A percentile compares a stretch with the other conserved stretches of the same genome.
Conservation (phyloP, 1,140 invertebrate species). For the Aphaenogaster rudis region DNA sequence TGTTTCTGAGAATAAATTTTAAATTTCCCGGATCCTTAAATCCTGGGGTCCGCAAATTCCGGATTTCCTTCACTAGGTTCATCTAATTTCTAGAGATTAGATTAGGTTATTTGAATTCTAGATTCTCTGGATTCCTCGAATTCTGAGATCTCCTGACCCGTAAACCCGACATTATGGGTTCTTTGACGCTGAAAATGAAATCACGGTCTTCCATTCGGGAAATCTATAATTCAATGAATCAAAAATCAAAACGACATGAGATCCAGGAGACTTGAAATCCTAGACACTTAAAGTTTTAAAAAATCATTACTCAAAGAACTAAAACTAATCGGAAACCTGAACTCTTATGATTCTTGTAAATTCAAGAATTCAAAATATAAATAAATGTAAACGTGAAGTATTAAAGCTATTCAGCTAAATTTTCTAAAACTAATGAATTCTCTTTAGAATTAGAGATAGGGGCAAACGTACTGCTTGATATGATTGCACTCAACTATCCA, state of each 20-base stretch:
- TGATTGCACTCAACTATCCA: slow-evolving; percentile 12
- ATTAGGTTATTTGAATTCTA: slow-evolving; percentile 49
- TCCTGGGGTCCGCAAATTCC: background rate
- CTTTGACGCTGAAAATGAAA: slow-evolving; percentile 41
- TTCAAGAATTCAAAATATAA: background rate
- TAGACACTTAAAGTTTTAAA: background rate
- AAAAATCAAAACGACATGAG: slow-evolving; percentile 10
- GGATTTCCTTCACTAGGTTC: slow-evolving; percentile 5
- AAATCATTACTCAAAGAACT: background rate
- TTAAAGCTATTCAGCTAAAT: slow-evolving; percentile 1
- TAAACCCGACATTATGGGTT: slow-evolving; percentile 15
- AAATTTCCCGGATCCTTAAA: background rate
- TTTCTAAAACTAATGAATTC: slow-evolving; percentile 4
- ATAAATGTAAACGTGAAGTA: background rate
- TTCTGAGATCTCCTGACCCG: slow-evolving; percentile 24
- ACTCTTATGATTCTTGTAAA: background rate
- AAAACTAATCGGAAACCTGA: background rate
- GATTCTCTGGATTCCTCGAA: slow-evolving; percentile 31
- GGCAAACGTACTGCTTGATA: background rate
- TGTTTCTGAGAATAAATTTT: background rate
- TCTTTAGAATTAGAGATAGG: background rate
- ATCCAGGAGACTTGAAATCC: background rate
- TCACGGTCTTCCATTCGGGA: background rate
- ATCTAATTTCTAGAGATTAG: slow-evolving; percentile 43
- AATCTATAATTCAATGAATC: slow-evolving; percentile 47